Conservation (phyloP, 2,113 vertebrate genomes). For the Eolophus roseicapilla region DNA sequence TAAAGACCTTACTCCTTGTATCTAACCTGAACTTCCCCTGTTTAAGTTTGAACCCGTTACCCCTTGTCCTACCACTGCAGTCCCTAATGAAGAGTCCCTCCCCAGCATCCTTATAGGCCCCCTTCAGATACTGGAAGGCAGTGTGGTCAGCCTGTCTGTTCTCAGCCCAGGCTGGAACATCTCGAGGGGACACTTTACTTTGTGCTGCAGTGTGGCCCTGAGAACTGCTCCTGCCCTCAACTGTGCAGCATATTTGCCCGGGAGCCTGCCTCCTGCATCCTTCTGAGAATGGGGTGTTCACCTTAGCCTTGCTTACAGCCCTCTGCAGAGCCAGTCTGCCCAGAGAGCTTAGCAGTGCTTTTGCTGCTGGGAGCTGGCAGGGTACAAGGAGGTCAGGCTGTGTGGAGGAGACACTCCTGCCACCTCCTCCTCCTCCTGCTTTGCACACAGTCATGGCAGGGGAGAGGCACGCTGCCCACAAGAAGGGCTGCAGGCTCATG, state of each 20-base stretch:
- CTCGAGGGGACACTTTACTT: neutral
- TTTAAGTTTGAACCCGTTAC: neutral
- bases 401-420: neutral
- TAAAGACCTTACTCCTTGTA: neutral
- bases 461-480: neutral
- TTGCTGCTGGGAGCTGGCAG: neutral
- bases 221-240: neutral
- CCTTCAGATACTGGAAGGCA: neutral
- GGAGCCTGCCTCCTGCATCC: neutral
- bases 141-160: neutral
- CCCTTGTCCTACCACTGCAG: neutral
- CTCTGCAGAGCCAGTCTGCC: neutral
- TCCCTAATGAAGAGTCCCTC: neutral
- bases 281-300: fast-evolving
- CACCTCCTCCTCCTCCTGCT: neutral
- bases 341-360: neutral
- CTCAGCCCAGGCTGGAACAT: neutral
- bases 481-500: neutral
- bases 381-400: neutral
- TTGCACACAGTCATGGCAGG: neutral
- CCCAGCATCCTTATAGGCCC: neutral
- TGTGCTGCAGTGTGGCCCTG: fast-evolving
- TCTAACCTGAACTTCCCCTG: neutral
- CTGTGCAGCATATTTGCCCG: neutral
- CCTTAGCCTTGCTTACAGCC: neutral